Evolutionary conservation across 2,888 invertebrate species (phyloP).

Genomic region (Cheilosia soror): DNA sequence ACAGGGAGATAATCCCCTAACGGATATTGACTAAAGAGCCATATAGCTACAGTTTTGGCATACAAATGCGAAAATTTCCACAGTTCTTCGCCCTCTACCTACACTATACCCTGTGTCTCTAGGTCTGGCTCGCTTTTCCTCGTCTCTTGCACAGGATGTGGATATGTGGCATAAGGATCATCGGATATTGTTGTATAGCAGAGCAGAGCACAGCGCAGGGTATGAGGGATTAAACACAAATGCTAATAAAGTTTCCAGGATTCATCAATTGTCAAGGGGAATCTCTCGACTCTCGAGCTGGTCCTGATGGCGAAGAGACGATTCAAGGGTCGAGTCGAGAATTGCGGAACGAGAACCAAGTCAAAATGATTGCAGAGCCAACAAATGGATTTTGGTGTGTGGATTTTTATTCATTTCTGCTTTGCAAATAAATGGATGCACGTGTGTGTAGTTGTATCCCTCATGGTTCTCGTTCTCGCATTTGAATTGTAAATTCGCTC

Average conservation of each 20-base stretch:
- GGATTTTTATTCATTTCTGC: conserved; percentile 47
- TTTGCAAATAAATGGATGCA: neutral
- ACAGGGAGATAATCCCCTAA: conserved; percentile 66
- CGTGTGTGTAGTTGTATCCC: conserved; percentile 3
- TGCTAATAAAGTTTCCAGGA: conserved; percentile 75
- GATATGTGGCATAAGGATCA: conserved; percentile 67
- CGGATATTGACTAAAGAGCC: conserved; percentile 73
- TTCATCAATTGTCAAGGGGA: conserved; percentile 74
- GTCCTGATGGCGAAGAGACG: neutral
- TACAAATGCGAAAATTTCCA: conserved; percentile 72
- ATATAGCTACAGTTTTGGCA: conserved; percentile 67
- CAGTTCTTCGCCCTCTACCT: neutral
- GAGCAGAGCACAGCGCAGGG: neutral
- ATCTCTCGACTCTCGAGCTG: conserved; percentile 16
- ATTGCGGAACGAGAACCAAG: conserved; percentile 65
- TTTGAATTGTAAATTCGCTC: conserved; percentile 71
- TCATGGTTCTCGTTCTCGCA: conserved; percentile 11
- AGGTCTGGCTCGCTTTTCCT: neutral
- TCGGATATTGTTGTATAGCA: conserved; percentile 54
- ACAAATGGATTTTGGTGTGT: conserved; percentile 68
- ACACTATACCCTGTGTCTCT: conserved; percentile 1
- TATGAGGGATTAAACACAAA: conserved; percentile 44
- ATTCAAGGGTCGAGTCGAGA: conserved; percentile 32
- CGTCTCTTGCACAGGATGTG: conserved; percentile 35
- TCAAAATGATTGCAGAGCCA: conserved; percentile 70